A percentile compares a stretch with the other conserved stretches of the same genome.
These are phyloP conservation scores for Patella pellucida DNA, from an alignment of 2,888 invertebrate species.

Conservation along the genomic window DNA sequence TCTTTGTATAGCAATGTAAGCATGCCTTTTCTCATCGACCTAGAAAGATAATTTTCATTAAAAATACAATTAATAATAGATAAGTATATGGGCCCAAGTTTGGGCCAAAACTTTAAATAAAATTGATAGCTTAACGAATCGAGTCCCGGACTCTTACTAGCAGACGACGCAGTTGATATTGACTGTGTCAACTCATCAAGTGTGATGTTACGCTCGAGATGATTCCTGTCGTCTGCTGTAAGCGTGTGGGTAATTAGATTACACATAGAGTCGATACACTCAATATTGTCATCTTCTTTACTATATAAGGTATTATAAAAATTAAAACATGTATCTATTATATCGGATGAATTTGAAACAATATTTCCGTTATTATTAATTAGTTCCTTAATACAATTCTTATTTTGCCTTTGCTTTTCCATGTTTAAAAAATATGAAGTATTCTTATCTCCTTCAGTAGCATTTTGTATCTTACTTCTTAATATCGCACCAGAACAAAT, in stretches of 20 bases:
- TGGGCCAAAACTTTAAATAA: constrained; percentile 29
- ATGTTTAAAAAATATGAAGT: too few species aligned
- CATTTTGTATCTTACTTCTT: too few species aligned
- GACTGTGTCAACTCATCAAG: too few species aligned
- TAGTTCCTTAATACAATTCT: too few species aligned
- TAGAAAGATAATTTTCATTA: constrained; percentile 23
- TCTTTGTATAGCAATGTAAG: constrained; percentile 42
- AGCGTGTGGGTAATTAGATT: background rate
- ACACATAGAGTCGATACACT: background rate
- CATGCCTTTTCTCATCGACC: constrained; percentile 20
- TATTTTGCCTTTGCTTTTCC: too few species aligned
- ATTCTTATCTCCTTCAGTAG: too few species aligned
- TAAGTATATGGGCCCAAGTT: constrained; percentile 25
- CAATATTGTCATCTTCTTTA: background rate
- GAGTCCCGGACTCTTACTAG: constrained; percentile 35
- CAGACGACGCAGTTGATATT: too few species aligned
- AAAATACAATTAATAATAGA: constrained; percentile 25
- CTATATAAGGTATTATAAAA: background rate
- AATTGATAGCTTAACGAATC: constrained; percentile 41
- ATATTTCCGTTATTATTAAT: background rate
- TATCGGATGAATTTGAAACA: background rate
- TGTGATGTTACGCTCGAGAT: too few species aligned
- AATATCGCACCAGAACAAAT: too few species aligned
- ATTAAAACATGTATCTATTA: background rate
- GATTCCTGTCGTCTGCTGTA: background rate